Evolutionary conservation across 2,113 vertebrate species (phyloP).

Genomic region (Cyprinodon variegatus): DNA sequence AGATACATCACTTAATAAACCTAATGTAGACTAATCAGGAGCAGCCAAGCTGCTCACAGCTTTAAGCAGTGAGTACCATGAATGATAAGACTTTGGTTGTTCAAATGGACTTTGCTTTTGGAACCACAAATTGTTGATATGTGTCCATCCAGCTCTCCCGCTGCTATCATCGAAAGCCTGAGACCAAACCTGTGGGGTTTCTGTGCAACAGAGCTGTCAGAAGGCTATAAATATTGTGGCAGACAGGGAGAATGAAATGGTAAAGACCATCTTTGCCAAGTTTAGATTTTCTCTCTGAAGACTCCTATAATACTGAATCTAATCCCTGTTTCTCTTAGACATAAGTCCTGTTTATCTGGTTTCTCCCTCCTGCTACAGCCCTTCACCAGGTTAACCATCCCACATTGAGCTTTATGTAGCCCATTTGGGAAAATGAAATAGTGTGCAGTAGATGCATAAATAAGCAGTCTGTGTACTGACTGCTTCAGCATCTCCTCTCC

Average conservation of each 20-base stretch:
- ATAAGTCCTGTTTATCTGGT: conserved; percentile 18
- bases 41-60: conserved; percentile 66
- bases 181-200: conserved; percentile 69
- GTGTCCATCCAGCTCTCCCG: conserved; percentile 59
- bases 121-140: conserved; percentile 7
- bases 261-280: conserved; percentile 44
- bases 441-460: conserved; percentile 51
- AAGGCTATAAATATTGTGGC: conserved; percentile 65
- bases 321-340: conserved; percentile 8
- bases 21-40: conserved; percentile 56
- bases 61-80: conserved; percentile 73
- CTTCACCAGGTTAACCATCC: conserved; percentile 62
- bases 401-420: conserved; percentile 61
- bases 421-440: conserved; percentile 71
- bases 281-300: not conserved
- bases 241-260: conserved; percentile 61
- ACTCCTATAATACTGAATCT: not conserved
- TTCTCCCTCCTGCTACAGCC: conserved; percentile 36
- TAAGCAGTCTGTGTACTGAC: not conserved
- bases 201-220: conserved; percentile 68
- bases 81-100: not conserved
- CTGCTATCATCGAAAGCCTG: conserved; percentile 67
- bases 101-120: conserved; percentile 12
- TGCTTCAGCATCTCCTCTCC: conserved; percentile 6
- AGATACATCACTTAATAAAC: conserved; percentile 57